phyloP scores from a whole-genome alignment of 2,888 invertebrate genomes.

The Argyresthia albistria region DNA sequence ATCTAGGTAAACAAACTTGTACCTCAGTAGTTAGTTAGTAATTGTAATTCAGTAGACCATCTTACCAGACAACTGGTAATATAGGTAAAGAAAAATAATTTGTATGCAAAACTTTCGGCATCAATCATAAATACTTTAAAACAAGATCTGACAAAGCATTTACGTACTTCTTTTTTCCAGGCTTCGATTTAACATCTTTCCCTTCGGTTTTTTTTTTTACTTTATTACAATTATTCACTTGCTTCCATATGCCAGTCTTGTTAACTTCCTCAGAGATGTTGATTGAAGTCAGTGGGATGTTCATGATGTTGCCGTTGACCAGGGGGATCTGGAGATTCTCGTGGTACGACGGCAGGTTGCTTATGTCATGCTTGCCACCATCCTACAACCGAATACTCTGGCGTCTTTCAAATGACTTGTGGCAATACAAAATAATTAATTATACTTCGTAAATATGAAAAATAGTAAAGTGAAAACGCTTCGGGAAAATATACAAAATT shows the following conservation, averaged over 20 bases:
- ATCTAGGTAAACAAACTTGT: neutral
- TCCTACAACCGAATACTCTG: conserved; percentile 50
- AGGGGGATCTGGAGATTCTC: conserved; percentile 89
- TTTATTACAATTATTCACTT: conserved; percentile 82
- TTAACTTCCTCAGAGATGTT: conserved; percentile 96
- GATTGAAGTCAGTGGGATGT: conserved; percentile 87
- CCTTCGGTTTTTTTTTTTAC: conserved; percentile 41
- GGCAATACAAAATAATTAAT: neutral
- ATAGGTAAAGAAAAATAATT: neutral
- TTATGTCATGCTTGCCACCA: conserved; percentile 34
- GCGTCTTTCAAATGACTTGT: conserved; percentile 7
- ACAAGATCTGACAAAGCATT: too few relatives aligned
- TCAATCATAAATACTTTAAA: too few relatives aligned
- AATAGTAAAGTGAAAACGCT: neutral
- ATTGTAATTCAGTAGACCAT: too few relatives aligned
- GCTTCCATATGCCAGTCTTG: conserved; percentile 94
- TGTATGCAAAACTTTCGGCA: too few relatives aligned
- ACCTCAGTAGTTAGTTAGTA: neutral
- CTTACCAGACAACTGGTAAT: too few relatives aligned
- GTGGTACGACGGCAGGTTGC: conserved; percentile 62
- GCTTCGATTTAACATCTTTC: conserved; percentile 45
- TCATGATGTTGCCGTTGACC: conserved; percentile 91
- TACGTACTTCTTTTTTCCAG: conserved; percentile 60
- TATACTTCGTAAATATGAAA: neutral
- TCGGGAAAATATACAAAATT: neutral